Evolutionary conservation across 2,797 vertebrate genomes (phyloP).

Genomic region (Aratinga solstitialis): DNA sequence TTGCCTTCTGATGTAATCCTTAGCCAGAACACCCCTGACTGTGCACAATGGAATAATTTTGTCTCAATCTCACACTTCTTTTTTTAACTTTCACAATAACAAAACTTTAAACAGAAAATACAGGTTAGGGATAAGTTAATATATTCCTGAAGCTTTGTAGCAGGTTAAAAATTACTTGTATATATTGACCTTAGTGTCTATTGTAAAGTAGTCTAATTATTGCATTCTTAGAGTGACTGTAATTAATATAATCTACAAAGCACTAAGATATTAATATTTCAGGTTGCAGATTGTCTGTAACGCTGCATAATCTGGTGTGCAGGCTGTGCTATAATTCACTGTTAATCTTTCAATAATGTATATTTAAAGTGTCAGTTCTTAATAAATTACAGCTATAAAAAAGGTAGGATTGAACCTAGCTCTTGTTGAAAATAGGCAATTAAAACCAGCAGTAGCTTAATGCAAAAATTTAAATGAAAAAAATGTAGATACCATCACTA

Average conservation of each 20-base stretch:
- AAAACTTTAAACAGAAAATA: not conserved
- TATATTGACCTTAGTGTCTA: slow-evolving; percentile 53
- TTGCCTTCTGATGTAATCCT: not conserved
- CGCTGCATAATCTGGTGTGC: slow-evolving; percentile 44
- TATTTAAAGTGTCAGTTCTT: slow-evolving; percentile 66
- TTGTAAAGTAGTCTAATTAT: slow-evolving; percentile 65
- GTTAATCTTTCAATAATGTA: slow-evolving; percentile 69
- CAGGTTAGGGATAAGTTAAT: not conserved
- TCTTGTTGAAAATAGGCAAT: slow-evolving; percentile 25
- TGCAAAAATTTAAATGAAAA: slow-evolving; percentile 27
- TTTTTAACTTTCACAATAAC: not conserved
- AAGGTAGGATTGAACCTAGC: slow-evolving; percentile 68
- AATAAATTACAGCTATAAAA: slow-evolving; percentile 65
- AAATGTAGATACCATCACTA: slow-evolving; percentile 38
- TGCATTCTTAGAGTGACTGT: slow-evolving; percentile 48
- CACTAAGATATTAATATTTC: slow-evolving; percentile 69
- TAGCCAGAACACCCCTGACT: not conserved
- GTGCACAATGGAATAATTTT: not conserved
- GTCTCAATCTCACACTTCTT: not conserved
- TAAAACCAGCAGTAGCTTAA: slow-evolving; percentile 41
- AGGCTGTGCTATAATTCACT: slow-evolving; percentile 54
- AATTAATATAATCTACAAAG: slow-evolving; percentile 72
- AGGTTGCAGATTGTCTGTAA: slow-evolving; percentile 59
- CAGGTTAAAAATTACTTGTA: slow-evolving; percentile 58
- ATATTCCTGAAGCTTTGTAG: not conserved